Evolutionary conservation across 2,113 vertebrate genomes (phyloP), one percentile per base, ranked within the genome.

Genomic region (Salvelinus sp.): DNA sequence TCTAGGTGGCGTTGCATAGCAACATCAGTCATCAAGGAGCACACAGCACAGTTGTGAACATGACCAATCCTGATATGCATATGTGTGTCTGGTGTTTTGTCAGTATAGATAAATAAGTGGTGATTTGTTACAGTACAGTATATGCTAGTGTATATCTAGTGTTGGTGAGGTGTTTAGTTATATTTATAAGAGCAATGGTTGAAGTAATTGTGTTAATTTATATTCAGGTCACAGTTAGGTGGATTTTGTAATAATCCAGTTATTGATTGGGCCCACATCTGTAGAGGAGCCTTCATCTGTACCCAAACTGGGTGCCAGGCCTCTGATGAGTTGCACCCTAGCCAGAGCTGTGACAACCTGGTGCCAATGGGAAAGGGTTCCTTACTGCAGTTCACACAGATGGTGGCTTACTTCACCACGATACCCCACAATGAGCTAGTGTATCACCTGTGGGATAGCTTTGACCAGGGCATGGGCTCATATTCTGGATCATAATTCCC

Each of bases 231-330:
- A 68, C 30, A 20, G 30, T n/a, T 30, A n/a, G 30, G 14, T 68
- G 28, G 66, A 30, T 68, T 6, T 30, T 69, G 67, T 44, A 6
- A 48, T 50, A 69, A 69, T 69, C 68, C 18, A 69, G 28, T 44
- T 69, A 69, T 33, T 69, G 68, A 69, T 48, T 69, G 68, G 67
- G 18, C 33, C 30, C 20, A 69, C 67, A 69, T 69, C 28, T 22
- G 30, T 69, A 44, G 20, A 33, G 28, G 20, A 48, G 38, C 68
- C 68, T 69, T 69, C 12, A 47, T 69, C 44, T 69, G 68, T 44
- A 47, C 68, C 68, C 68, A 47, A 47, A 27, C 33, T 48, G 64
- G 4, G 33, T 18, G 68, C 68, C 33, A 69, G 9, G 16, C 38
- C 38, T 48, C 33, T 69, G 68, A 69, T 69, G 44, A 69, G 68